Evolutionary conservation across 2,888 invertebrate genomes (phyloP).

Genomic region (Volucella zonaria): DNA sequence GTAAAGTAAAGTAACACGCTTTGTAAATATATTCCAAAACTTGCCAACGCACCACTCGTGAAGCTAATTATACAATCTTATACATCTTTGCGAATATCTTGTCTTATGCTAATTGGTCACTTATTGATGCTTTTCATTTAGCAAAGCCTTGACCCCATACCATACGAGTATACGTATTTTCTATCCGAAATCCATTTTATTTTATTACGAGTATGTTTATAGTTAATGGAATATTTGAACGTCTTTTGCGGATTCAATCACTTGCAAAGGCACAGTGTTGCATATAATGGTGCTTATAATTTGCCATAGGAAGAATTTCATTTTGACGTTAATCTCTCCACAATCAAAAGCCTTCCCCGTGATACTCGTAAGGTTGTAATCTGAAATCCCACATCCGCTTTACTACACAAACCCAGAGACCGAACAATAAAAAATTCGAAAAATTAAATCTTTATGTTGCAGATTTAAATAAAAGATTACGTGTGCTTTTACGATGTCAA

Average conservation of each 20-base stretch:
- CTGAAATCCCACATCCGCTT: not conserved
- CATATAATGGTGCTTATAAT: not conserved
- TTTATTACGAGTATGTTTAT: too few relatives aligned
- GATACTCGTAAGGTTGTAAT: not conserved
- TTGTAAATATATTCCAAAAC: too few relatives aligned
- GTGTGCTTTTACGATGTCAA: conserved; percentile 21
- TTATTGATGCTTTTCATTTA: too few relatives aligned
- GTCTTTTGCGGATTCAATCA: not conserved
- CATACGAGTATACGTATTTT: too few relatives aligned
- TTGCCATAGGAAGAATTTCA: not conserved
- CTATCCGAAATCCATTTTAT: too few relatives aligned
- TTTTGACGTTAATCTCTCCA: not conserved
- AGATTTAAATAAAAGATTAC: conserved; percentile 4
- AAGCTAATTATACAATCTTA: too few relatives aligned
- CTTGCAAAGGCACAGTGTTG: not conserved
- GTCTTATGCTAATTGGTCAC: too few relatives aligned
- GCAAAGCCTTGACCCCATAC: too few relatives aligned
- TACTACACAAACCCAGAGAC: not conserved
- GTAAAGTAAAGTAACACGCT: too few relatives aligned
- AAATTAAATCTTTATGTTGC: not conserved
- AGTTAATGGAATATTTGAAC: not conserved
- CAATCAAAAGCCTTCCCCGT: not conserved
- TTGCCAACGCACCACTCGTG: too few relatives aligned
- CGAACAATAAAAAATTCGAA: not conserved
- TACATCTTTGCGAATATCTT: too few relatives aligned